Evolutionary conservation across 2,113 vertebrate species (phyloP), one percentile per base, ranked within the genome.

Genomic region (Trichomycterus rosablanca): DNA sequence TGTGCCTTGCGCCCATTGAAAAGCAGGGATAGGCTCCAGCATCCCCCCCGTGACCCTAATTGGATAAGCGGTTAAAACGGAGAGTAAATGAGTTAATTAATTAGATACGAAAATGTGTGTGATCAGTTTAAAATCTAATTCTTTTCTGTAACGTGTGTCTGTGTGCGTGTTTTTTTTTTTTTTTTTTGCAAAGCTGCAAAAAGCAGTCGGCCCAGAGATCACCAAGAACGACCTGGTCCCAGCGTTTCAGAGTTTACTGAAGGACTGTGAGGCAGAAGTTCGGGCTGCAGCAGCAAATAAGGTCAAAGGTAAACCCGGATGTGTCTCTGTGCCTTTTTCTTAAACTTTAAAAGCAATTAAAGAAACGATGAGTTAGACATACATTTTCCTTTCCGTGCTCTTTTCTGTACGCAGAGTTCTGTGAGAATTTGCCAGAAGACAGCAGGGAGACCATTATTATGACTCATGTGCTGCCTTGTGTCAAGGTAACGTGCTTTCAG

Each of bases 231-330:
- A 94, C 71, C 80, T 94, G 74, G 90, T 94, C 49, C 91, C 92
- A 1, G 89, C 92, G 7, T 94, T 94, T 81, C 92, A 93, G 79
- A 93, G 91, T 61, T 83, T 94, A 7, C 82, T 94, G 49, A 93
- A 93, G 76, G 92, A 94, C 72, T 94, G 92, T 62, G 92, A 94
- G 81, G 92, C 92, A 2, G 92, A 94, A 70, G 92, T 94, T 23
- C 87, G 92, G 20, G 92, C 92, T 10, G 92, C 90, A 28, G 90
- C 90, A 26, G 90, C 91, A 54, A 90, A 94, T 73, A 94, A 92
- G 80, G 90, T 94, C 42, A 94, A 93, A 92, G 92, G 92, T 93
- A 30, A 71, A n/a, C n/a, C n/a, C n/a, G n/a, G n/a, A 72, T 30
- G 37, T 32, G n/a, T 5, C 32, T 7, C 46, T 37, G 12, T 26